Evolutionary conservation across 2,888 invertebrate species (phyloP), one percentile per base, ranked within the genome.

Genomic region (Beris chalybata): DNA sequence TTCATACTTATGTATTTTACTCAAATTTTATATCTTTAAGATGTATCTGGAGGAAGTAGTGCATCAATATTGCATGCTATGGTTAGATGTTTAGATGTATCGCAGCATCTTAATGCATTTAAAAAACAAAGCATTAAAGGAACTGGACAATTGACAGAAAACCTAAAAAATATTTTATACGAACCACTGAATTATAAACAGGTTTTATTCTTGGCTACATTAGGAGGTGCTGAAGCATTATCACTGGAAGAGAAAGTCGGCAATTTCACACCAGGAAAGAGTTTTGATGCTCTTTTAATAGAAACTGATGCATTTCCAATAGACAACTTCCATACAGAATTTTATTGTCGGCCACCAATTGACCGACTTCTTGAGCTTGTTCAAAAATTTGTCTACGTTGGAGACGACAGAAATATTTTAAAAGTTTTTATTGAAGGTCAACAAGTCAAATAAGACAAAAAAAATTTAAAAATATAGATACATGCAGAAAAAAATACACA

Each of bases 221-320:
- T 93, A 59, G 94, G 95, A 15, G 94, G 95, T 5, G 93, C 93
- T 67, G 85, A 83, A 90, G 95, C 92, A 30, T 82, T 95, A 48
- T 84, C 86, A 3, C 76, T 95, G 70, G 88, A 88, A n/a, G 78
- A 88, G 50, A 82, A 85, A 74, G 87, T 91, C 58, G 95, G 95
- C 13, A 93, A 89, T 80, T 92, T 96, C 73, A 82, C 84, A 71
- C 78, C 86, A 5, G 93, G 92, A 22, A 95, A 95, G 78, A 87
- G 92, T 65, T 94, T 96, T 74, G 96, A 96, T 82, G 95, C 94
- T 0, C 80, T 96, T 0, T 73, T 93, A 1, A 81, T 95, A 38
- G 89, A 93, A 74, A 82, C 89, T n/a, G 83, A 83, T 72, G 75
- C 80, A 12, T 82, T 85, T 7, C 82, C 83, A 4, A 78, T 85